Percentiles rank a stretch among this genome's conserved stretches.
Evolutionary conservation across 2,888 invertebrate genomes (phyloP).

Genomic region (Lapara coniferarum): DNA sequence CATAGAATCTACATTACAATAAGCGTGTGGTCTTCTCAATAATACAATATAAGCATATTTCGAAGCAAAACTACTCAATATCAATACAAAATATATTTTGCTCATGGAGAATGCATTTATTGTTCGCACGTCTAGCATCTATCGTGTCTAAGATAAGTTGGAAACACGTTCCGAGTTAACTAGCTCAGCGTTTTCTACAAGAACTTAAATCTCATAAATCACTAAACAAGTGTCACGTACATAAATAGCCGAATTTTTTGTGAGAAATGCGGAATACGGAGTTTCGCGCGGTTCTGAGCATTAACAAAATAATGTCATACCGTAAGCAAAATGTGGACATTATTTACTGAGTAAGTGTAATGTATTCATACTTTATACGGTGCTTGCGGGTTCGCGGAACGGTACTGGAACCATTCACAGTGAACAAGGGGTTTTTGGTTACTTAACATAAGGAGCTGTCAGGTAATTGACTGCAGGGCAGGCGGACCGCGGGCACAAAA

Average conservation of each 20-base stretch:
- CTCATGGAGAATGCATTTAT: background rate
- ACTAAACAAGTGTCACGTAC: constrained; percentile 15
- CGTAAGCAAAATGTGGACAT: constrained; percentile 11
- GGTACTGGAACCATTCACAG: constrained; percentile 36
- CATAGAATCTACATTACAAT: constrained; percentile 2
- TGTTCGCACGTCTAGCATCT: background rate
- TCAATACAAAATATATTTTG: background rate
- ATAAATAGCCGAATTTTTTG: constrained; percentile 5
- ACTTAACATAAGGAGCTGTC: constrained; percentile 41
- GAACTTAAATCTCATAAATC: constrained; percentile 14
- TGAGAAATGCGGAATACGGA: constrained; percentile 8
- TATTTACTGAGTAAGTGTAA: constrained; percentile 22
- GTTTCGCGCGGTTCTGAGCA: constrained; percentile 28
- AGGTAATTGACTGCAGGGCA: constrained; percentile 49
- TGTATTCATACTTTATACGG: constrained; percentile 29
- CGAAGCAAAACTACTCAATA: background rate
- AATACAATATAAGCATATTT: background rate
- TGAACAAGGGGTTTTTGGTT: constrained; percentile 35
- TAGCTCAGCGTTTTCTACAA: background rate
- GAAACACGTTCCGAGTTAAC: constrained; percentile 15
- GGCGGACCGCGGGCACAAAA: constrained; percentile 42
- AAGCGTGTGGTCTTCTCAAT: background rate
- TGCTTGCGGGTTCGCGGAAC: constrained; percentile 31
- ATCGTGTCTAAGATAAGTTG: constrained; percentile 1
- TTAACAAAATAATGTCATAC: constrained; percentile 29